phyloP scores from a whole-genome alignment of 2,797 vertebrate species.

The Gila robusta region DNA sequence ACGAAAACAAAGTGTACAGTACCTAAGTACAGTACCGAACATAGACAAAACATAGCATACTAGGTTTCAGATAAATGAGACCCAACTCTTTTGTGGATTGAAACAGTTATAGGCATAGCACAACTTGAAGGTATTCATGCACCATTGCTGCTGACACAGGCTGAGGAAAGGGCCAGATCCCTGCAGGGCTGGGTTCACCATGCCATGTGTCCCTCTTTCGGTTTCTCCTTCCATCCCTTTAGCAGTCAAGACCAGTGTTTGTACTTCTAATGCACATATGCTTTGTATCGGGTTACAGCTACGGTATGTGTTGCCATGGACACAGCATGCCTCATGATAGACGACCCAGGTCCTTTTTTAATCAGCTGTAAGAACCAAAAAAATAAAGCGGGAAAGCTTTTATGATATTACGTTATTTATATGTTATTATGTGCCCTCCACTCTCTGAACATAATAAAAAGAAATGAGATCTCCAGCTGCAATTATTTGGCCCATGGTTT shows the following conservation, averaged over 20 bases:
- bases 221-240: constrained; percentile 9
- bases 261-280: constrained; percentile 68
- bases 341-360: constrained; percentile 63
- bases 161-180: constrained; percentile 39
- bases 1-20: background rate
- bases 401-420: constrained; percentile 54
- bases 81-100: constrained; percentile 17
- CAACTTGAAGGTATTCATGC: background rate
- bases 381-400: constrained; percentile 47
- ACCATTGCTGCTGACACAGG: constrained; percentile 3
- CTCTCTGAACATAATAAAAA: constrained; percentile 55
- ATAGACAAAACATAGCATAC: background rate
- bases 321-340: constrained; percentile 69
- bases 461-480: constrained; percentile 55
- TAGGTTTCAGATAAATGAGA: background rate
- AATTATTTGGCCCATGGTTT: constrained; percentile 56
- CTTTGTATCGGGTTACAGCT: constrained; percentile 68
- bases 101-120: background rate
- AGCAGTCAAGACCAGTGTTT: constrained; percentile 58
- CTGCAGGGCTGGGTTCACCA: constrained; percentile 41
- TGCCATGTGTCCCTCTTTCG: constrained; percentile 37
- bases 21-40: background rate
- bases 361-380: constrained; percentile 61
- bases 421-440: constrained; percentile 50
- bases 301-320: constrained; percentile 68